Percentiles rank a stretch among this genome's conserved stretches.
Evolutionary conservation across 2,113 vertebrate species (phyloP).

Genomic region (Anguilla japonica): DNA sequence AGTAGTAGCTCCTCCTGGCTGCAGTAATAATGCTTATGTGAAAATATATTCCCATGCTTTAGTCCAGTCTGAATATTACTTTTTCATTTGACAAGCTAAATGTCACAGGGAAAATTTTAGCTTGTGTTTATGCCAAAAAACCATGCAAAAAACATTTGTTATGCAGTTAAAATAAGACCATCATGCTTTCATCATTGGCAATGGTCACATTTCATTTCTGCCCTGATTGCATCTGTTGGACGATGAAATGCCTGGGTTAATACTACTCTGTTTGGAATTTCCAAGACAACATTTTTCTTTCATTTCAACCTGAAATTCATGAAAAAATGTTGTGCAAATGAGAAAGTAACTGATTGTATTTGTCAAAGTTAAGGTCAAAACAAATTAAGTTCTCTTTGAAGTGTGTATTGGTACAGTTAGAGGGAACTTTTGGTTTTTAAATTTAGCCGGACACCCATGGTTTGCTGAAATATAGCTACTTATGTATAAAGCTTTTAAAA

Average conservation of each 20-base stretch:
- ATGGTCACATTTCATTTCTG: neutral
- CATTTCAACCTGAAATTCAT: constrained; percentile 10
- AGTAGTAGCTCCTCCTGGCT: neutral
- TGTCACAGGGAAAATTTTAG: constrained; percentile 14
- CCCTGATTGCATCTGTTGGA: neutral
- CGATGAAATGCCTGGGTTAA: constrained; percentile 18
- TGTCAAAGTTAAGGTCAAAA: neutral
- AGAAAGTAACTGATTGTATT: neutral
- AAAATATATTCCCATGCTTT: constrained; percentile 11
- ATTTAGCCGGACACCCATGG: neutral
- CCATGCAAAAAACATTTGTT: constrained; percentile 22
- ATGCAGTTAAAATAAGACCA: neutral
- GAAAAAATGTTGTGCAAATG: constrained; percentile 3
- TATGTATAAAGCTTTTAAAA: neutral
- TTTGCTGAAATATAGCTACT: neutral
- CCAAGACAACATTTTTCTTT: constrained; percentile 7
- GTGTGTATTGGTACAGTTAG: neutral
- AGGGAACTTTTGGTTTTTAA: neutral
- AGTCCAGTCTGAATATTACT: neutral
- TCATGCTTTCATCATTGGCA: neutral
- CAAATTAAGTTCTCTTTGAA: neutral
- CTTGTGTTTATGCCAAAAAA: constrained; percentile 5
- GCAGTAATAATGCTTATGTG: neutral
- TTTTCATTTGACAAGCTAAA: constrained; percentile 10
- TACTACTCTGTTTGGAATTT: constrained; percentile 2